These are phyloP conservation scores for Sciaenops ocellatus DNA, from an alignment of 2,797 vertebrate genomes.

Conservation along the genomic window DNA sequence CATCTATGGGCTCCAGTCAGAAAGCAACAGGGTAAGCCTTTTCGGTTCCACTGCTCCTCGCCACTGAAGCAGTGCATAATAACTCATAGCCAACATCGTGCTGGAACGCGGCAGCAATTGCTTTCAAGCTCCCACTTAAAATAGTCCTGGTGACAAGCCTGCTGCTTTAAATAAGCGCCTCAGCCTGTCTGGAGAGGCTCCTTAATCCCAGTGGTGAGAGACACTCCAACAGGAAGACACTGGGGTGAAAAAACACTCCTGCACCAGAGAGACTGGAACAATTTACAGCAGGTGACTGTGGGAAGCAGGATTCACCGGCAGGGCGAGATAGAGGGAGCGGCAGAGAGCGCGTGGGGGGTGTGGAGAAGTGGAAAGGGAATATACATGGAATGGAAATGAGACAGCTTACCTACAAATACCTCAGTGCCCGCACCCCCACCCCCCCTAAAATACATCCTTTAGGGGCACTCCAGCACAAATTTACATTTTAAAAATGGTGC, in stretches of 20 bases:
- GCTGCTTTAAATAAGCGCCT: constrained; percentile 86
- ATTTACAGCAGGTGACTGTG: constrained; percentile 81
- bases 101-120: constrained; percentile 78
- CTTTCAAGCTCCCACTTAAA: constrained; percentile 86
- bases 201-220: constrained; percentile 85
- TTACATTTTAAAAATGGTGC: constrained; percentile 62
- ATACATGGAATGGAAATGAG: constrained; percentile 69
- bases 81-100: constrained; percentile 82
- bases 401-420: constrained; percentile 75
- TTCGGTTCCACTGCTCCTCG: constrained; percentile 68
- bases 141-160: constrained; percentile 84
- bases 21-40: constrained; percentile 79
- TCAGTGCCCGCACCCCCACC: constrained; percentile 44
- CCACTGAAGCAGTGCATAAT: constrained; percentile 80
- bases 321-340: constrained; percentile 54
- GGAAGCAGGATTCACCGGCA: constrained; percentile 72
- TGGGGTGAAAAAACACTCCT: constrained; percentile 66
- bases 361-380: constrained; percentile 53
- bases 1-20: constrained; percentile 63
- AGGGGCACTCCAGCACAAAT: constrained; percentile 52
- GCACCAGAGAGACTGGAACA: constrained; percentile 76
- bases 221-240: constrained; percentile 79
- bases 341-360: constrained; percentile 42
- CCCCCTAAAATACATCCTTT: constrained; percentile 56
- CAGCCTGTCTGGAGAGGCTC: constrained; percentile 84